Conservation (phyloP, 2,113 vertebrate genomes). For the Nothocercus nigrocapillus region DNA sequence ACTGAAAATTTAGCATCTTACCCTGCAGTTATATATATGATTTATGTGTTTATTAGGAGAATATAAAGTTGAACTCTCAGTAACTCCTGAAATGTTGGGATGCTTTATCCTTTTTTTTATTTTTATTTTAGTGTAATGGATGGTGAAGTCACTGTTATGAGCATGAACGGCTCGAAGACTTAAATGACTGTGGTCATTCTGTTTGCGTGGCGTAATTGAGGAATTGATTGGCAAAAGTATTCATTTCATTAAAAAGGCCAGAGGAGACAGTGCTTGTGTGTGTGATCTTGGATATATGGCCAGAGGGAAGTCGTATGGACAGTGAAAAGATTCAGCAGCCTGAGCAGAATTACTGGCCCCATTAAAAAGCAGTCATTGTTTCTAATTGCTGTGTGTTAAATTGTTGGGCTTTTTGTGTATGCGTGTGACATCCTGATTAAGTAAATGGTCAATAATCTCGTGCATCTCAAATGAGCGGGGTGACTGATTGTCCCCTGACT, state of each 20-base stretch:
- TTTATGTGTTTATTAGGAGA: not conserved
- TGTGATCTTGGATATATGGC: not conserved
- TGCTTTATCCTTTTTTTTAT: not conserved
- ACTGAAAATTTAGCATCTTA: not conserved
- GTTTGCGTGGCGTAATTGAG: not conserved
- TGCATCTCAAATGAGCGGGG: not conserved
- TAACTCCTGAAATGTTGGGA: not conserved
- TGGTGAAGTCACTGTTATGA: not conserved
- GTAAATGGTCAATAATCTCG: not conserved
- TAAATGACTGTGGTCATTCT: not conserved
- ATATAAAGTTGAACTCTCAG: not conserved
- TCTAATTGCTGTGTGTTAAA: not conserved
- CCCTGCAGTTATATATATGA: not conserved
- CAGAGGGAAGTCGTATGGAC: not conserved
- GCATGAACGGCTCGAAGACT: not conserved
- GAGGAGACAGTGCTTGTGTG: not conserved
- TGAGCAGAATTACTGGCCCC: not conserved
- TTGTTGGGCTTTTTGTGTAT: not conserved
- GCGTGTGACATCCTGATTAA: not conserved
- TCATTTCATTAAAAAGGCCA: not conserved
- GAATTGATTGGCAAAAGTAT: not conserved
- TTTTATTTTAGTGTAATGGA: not conserved
- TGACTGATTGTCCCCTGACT: not conserved
- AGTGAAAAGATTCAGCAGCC: not conserved
- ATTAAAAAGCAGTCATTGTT: slow-evolving; percentile 30